Conservation (phyloP, 2,888 invertebrate genomes). For the Timema podura region DNA sequence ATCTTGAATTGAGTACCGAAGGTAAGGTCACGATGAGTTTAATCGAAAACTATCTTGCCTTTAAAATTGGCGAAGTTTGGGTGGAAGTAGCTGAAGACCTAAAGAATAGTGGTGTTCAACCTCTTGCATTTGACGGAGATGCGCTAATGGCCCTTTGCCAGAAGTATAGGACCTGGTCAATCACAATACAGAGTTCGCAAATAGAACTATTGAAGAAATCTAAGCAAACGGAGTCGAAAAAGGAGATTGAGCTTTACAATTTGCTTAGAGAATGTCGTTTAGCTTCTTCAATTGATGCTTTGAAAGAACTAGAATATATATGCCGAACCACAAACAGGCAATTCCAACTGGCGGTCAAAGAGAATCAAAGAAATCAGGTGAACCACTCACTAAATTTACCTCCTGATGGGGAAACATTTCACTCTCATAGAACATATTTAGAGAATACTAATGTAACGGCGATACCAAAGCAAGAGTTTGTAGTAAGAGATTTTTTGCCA, state of each 20-base stretch:
- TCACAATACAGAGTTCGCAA: background rate
- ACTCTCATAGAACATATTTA: background rate
- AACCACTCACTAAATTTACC: background rate
- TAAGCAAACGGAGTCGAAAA: background rate
- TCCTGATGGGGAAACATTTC: background rate
- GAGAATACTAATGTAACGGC: background rate
- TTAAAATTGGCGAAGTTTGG: slow-evolving; percentile 11
- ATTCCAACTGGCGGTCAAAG: background rate
- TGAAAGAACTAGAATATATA: slow-evolving; percentile 3
- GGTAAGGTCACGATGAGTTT: background rate
- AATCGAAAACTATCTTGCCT: background rate
- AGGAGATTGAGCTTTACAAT: background rate
- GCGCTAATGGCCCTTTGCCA: background rate
- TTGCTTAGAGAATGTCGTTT: background rate
- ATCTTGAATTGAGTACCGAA: background rate
- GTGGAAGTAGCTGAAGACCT: slow-evolving; percentile 5
- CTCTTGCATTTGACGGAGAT: background rate
- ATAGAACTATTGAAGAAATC: background rate
- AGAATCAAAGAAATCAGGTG: background rate
- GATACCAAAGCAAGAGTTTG: background rate
- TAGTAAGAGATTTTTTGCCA: background rate
- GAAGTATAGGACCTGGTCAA: background rate
- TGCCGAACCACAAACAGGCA: background rate
- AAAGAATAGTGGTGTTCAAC: background rate
- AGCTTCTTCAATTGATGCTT: background rate